Conservation (phyloP, 2,797 vertebrate genomes). For the Megalops cyprinoides region DNA sequence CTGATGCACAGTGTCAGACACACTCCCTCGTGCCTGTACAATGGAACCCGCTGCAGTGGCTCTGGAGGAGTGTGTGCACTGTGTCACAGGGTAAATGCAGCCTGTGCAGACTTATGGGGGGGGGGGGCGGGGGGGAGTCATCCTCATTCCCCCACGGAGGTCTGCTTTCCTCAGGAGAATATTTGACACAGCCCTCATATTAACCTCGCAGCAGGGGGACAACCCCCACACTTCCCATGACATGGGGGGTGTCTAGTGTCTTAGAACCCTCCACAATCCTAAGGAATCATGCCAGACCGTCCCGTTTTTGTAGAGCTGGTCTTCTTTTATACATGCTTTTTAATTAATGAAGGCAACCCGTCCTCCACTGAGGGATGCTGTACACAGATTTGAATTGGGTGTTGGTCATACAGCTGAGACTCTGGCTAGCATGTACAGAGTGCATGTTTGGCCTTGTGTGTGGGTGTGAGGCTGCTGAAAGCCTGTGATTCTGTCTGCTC, state of each 20-base stretch:
- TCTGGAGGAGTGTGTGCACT: background rate
- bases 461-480: background rate
- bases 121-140: background rate
- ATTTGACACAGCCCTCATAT: too few species aligned
- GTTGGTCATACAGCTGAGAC: constrained; percentile 18
- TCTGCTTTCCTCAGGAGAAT: too few species aligned
- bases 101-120: background rate
- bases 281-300: background rate
- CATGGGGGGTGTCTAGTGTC: background rate
- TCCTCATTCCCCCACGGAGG: background rate
- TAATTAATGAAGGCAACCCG: background rate
- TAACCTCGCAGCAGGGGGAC: background rate
- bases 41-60: background rate
- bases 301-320: background rate
- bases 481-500: background rate
- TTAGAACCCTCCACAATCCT: background rate
- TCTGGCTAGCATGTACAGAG: constrained; percentile 32
- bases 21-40: background rate
- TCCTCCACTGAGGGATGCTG: background rate
- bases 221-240: background rate
- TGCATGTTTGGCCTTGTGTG: constrained; percentile 31
- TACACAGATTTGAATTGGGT: constrained; percentile 33
- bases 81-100: background rate
- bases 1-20: background rate
- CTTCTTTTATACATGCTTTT: background rate